A percentile compares a stretch with the other conserved stretches of the same genome.
Conservation (phyloP, 2,888 invertebrate species). For the Dorcus hopei region DNA sequence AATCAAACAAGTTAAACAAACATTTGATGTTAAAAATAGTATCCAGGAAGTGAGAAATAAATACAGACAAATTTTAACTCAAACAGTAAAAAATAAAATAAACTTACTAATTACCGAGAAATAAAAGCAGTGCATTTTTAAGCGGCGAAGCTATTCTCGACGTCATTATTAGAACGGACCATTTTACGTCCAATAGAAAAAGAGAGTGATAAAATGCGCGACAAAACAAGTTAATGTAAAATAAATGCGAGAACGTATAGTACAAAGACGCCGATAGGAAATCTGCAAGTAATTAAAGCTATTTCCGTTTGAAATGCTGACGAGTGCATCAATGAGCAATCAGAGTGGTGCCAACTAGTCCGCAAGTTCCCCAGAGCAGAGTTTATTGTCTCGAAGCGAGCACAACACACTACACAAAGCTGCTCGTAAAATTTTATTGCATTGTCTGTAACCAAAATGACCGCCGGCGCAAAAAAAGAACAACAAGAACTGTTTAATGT, state of each 20-base stretch:
- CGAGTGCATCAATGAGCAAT: constrained; percentile 21
- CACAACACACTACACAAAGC: constrained; percentile 28
- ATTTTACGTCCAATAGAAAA: not conserved
- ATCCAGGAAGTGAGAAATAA: too few relatives aligned
- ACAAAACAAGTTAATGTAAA: not conserved
- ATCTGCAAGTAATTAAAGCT: constrained; percentile 17
- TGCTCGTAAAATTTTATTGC: constrained; percentile 44
- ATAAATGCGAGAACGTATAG: not conserved
- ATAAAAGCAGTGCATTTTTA: not conserved
- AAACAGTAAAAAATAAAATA: not conserved
- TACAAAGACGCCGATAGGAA: constrained; percentile 6
- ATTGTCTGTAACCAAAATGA: constrained; percentile 42
- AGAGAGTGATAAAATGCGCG: not conserved
- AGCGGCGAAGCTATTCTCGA: not conserved
- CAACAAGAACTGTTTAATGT: constrained; percentile 39
- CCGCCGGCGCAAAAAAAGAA: constrained; percentile 36
- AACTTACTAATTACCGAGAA: not conserved
- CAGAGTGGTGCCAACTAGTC: constrained; percentile 14
- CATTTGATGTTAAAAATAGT: too few relatives aligned
- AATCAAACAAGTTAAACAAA: too few relatives aligned
- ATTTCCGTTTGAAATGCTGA: constrained; percentile 13
- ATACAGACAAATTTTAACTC: too few relatives aligned
- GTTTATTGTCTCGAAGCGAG: constrained; percentile 28
- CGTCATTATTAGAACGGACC: not conserved
- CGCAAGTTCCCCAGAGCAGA: constrained; percentile 12